Percentiles rank a stretch among this genome's conserved stretches.
phyloP scores from a whole-genome alignment of 2,797 vertebrate genomes.

The Tangara arthus region DNA sequence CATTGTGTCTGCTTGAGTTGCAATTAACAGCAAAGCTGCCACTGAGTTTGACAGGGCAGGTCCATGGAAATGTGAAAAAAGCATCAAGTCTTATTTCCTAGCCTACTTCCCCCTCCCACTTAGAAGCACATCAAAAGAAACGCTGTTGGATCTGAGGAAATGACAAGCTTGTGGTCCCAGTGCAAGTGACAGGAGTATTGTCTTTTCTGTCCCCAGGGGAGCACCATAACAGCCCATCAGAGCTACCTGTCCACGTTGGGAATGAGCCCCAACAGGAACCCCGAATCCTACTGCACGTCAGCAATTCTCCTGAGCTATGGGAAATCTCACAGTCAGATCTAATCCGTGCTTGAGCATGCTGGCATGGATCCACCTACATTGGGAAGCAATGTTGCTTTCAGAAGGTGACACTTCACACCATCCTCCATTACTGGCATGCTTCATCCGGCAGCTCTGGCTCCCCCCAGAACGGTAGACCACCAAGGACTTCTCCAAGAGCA shows the following conservation, averaged over 20 bases:
- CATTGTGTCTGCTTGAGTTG: neutral
- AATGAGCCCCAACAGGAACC: neutral
- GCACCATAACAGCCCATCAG: neutral
- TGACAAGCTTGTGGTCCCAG: accelerated
- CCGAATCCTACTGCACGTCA: neutral
- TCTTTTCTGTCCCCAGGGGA: neutral
- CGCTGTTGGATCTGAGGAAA: neutral
- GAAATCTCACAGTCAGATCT: neutral
- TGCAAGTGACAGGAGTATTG: neutral
- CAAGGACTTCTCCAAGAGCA: neutral
- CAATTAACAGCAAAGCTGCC: neutral
- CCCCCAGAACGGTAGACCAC: neutral
- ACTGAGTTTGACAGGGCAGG: neutral
- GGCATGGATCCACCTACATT: neutral
- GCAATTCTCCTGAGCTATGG: neutral
- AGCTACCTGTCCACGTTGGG: neutral
- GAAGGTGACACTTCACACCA: neutral
- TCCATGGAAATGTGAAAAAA: neutral
- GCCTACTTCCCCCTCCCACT: neutral
- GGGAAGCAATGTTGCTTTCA: neutral
- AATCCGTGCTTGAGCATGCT: neutral
- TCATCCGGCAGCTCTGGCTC: neutral
- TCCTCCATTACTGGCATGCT: neutral
- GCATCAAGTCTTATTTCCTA: neutral
- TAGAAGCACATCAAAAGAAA: neutral